phyloP scores from a whole-genome alignment of 2,888 invertebrate genomes.

The Pachliopta kotzebuea region DNA sequence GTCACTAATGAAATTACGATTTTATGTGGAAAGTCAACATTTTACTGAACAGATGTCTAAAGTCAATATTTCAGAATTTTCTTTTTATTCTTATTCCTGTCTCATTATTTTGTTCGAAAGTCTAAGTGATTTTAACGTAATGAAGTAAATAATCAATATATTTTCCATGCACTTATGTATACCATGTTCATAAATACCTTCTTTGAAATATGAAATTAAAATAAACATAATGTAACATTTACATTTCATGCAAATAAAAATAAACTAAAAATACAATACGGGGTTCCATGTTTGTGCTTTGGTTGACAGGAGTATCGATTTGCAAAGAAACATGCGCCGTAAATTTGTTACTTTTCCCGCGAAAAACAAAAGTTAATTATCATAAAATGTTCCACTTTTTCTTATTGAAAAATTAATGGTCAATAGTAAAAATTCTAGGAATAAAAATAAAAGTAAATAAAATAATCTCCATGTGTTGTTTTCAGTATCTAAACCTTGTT shows the following conservation, averaged over 20 bases:
- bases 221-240: background rate
- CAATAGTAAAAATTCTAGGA: no score
- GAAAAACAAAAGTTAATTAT: conserved; percentile 36
- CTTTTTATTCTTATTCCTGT: background rate
- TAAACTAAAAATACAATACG: conserved; percentile 4
- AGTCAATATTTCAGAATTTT: background rate
- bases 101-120: background rate
- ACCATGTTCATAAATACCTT: background rate
- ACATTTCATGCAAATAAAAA: no score
- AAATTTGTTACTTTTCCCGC: conserved; percentile 45
- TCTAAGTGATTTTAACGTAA: no score
- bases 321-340: conserved; percentile 52
- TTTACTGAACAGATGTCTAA: background rate
- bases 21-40: background rate
- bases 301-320: conserved; percentile 50
- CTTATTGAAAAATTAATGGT: background rate
- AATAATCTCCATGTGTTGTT: no score
- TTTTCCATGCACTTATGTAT: no score
- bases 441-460: no score
- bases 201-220: background rate
- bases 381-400: background rate
- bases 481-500: no score
- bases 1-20: background rate
- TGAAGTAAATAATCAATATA: no score
- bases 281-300: conserved; percentile 17